These are phyloP conservation scores for Percina caprodes DNA, from an alignment of 2,113 vertebrate genomes.

Conservation along the genomic window DNA sequence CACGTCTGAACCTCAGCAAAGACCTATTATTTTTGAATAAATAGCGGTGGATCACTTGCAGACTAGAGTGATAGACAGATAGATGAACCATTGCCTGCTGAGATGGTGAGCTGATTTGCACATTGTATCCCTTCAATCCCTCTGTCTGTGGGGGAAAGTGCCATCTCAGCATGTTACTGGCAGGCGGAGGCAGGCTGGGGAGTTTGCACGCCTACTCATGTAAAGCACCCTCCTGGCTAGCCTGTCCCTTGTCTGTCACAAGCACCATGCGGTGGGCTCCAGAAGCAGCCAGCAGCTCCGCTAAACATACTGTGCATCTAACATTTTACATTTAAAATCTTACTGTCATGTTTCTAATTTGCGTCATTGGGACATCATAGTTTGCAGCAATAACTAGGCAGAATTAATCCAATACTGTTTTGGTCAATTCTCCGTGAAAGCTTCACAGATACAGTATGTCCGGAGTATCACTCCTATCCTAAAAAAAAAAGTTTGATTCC, in stretches of 20 bases:
- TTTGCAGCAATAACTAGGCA: neutral
- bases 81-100: slow-evolving; percentile 75
- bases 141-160: slow-evolving; percentile 71
- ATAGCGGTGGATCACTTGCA: slow-evolving; percentile 64
- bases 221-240: slow-evolving; percentile 48
- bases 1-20: slow-evolving; percentile 52
- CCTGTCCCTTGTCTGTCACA: slow-evolving; percentile 66
- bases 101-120: slow-evolving; percentile 79
- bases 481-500: too few relatives aligned
- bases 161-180: slow-evolving; percentile 74
- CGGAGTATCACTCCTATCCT: neutral
- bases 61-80: slow-evolving; percentile 74
- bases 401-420: neutral
- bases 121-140: slow-evolving; percentile 77
- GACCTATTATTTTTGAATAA: slow-evolving; percentile 77
- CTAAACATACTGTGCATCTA: slow-evolving; percentile 11
- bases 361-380: neutral
- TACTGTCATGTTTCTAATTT: slow-evolving; percentile 29
- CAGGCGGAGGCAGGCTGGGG: slow-evolving; percentile 40
- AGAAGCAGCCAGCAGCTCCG: slow-evolving; percentile 24
- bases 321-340: slow-evolving; percentile 36
- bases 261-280: slow-evolving; percentile 29
- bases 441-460: neutral
- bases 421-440: neutral
- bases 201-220: slow-evolving; percentile 56